Conservation (phyloP, 2,888 invertebrate genomes). For the Phasia obesa region DNA sequence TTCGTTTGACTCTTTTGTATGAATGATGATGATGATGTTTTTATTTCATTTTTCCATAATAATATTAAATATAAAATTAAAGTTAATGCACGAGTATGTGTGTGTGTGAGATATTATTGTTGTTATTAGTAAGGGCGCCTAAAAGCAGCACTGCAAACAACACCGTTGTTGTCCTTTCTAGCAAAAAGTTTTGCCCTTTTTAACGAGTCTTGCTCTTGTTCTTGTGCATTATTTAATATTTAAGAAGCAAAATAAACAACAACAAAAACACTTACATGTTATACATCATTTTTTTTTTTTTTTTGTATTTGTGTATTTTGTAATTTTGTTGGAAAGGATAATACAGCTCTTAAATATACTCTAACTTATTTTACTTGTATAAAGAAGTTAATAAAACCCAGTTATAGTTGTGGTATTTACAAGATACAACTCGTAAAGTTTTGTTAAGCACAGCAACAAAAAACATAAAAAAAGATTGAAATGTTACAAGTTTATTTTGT, state of each 20-base stretch:
- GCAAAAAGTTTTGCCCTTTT: background rate
- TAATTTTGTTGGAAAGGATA: no score
- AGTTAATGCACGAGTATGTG: no score
- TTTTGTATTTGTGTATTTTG: background rate
- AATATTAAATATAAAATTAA: slow-evolving; percentile 15
- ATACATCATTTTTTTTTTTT: slow-evolving; percentile 1
- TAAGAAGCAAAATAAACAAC: slow-evolving; percentile 33
- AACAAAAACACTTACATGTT: slow-evolving; percentile 16
- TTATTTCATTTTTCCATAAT: slow-evolving; percentile 12
- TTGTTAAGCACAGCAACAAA: slow-evolving; percentile 13
- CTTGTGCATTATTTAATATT: slow-evolving; percentile 50
- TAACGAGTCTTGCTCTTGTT: background rate
- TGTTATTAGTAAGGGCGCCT: slow-evolving; percentile 15
- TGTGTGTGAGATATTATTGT: background rate
- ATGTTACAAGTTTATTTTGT: slow-evolving; percentile 39
- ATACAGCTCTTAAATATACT: slow-evolving; percentile 6
- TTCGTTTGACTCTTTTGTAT: slow-evolving; percentile 54
- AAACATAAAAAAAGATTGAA: background rate
- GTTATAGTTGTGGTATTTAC: slow-evolving; percentile 33
- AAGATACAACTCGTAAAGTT: slow-evolving; percentile 38
- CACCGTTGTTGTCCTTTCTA: slow-evolving; percentile 1
- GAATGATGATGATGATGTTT: slow-evolving; percentile 53
- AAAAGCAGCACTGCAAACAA: slow-evolving; percentile 29
- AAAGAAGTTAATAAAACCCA: slow-evolving; percentile 41
- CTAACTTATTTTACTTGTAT: slow-evolving; percentile 17